These are phyloP conservation scores for Aplodontia rufa DNA, from an alignment of 2,113 vertebrate genomes.

Conservation along the genomic window DNA sequence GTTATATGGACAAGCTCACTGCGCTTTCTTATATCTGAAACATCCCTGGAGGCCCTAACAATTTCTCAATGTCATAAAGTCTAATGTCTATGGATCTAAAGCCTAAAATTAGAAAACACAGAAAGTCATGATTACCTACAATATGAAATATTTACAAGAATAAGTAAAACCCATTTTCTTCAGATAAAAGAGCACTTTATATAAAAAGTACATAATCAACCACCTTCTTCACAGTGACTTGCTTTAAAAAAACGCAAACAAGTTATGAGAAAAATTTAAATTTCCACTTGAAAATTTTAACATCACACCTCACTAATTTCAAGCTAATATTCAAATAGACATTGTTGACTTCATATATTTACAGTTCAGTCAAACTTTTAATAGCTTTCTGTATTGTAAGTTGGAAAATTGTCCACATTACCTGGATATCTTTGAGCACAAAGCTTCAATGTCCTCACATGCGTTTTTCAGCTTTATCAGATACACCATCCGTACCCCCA, in stretches of 20 bases:
- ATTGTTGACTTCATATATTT: not conserved
- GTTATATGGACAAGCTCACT: constrained; percentile 90
- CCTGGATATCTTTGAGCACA: not conserved
- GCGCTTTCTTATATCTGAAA: constrained; percentile 88
- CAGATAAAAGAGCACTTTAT: not conserved
- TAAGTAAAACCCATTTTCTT: constrained; percentile 24
- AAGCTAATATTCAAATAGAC: not conserved
- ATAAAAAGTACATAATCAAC: not conserved
- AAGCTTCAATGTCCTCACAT: not conserved
- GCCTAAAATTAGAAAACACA: constrained; percentile 84
- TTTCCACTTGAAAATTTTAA: not conserved
- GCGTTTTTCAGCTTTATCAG: not conserved
- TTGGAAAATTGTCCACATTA: not conserved
- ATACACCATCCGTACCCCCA: accelerated
- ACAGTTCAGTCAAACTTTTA: not conserved
- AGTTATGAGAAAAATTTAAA: not conserved
- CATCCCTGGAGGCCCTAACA: constrained; percentile 87
- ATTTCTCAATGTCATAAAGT: constrained; percentile 90
- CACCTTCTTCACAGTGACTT: not conserved
- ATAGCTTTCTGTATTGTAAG: not conserved
- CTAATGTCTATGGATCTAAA: constrained; percentile 90
- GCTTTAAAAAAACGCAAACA: not conserved
- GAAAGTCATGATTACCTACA: constrained; percentile 81
- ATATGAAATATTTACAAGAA: constrained; percentile 55
- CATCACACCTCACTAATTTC: not conserved